Percentiles rank a stretch among this genome's conserved stretches.
Evolutionary conservation across 2,888 invertebrate genomes (phyloP).

Genomic region (Loripinus fragilis): DNA sequence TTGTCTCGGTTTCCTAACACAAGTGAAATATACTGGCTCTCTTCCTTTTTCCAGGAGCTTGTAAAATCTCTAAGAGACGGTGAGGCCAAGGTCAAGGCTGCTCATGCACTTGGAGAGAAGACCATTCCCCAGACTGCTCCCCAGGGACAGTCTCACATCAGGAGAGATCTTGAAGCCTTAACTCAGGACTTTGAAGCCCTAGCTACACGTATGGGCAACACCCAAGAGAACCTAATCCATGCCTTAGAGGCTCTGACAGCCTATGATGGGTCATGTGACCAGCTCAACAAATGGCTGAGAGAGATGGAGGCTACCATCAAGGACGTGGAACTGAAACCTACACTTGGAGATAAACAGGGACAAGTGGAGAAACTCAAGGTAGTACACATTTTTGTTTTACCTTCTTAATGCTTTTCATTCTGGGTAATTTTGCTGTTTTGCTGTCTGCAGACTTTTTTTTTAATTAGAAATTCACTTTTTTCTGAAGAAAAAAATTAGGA

Average conservation of each 20-base stretch:
- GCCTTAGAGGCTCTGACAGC: conserved; percentile 91
- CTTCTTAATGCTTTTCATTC: too few relatives aligned
- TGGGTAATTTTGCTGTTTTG: too few relatives aligned
- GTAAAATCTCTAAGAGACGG: conserved; percentile 74
- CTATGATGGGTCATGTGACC: conserved; percentile 91
- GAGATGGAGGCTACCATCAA: conserved; percentile 93
- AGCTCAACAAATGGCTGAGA: conserved; percentile 92
- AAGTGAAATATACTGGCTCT: too few relatives aligned
- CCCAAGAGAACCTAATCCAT: conserved; percentile 92
- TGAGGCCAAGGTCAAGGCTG: conserved; percentile 89
- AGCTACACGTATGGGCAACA: conserved; percentile 91
- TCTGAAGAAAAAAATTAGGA: too few relatives aligned
- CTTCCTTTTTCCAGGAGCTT: conserved; percentile 73
- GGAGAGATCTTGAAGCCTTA: conserved; percentile 92
- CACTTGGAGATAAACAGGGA: conserved; percentile 91
- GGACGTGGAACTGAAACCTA: conserved; percentile 92
- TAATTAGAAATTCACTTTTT: too few relatives aligned
- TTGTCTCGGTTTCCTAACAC: too few relatives aligned
- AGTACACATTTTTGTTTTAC: background rate
- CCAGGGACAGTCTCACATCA: conserved; percentile 94
- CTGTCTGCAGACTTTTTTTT: too few relatives aligned
- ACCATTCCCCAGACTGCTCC: conserved; percentile 96
- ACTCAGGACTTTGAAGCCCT: conserved; percentile 94
- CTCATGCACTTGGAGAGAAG: conserved; percentile 94
- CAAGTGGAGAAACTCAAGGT: conserved; percentile 90